Evolutionary conservation across 2,113 vertebrate genomes (phyloP), one percentile per base, ranked within the genome.

Genomic region (Gadus chalcogrammus): DNA sequence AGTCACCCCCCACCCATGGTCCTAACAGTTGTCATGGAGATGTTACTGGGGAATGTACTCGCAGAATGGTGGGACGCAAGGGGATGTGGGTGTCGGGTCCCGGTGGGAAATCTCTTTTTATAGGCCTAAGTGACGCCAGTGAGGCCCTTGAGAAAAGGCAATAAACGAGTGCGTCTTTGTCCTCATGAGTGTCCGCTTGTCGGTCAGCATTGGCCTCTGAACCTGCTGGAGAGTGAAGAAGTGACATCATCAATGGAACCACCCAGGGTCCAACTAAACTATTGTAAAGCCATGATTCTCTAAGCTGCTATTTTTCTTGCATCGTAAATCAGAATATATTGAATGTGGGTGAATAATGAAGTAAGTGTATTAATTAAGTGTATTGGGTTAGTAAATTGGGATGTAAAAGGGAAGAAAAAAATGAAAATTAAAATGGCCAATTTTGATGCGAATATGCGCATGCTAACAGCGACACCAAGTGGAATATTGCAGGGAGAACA

Each of bases 31-130:
- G 84, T 80, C 88, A 91, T 91, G 89, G 91, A 80, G 83, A 91
- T 88, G 79, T 22, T 82, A 81, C 72, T 35, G 0, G 85, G 87
- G 89, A 90, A 91, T 91, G 81, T 88, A 72, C 72, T 79, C 58
- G 73, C 71, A 85, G 77, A 92, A 92, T 86, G 77, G 80, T 61
- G 61, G 82, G 84, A 83, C 80, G 77, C 59, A 75, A 74, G 77
- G 78, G 79, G 79, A 75, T 77, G 76, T 76, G 85, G 83, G 80
- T 85, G 81, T 83, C 81, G 77, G 80, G 74, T 87, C 89, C 65
- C 87, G 85, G 89, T 90, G 89, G 91, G 90, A 91, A 90, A 85
- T 85, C 82, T 83, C 72, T 83, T 64, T 91, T 92, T 90, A 91
- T 88, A 85, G 86, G 84, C 67, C 55, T 67, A 71, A 78, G 82